Conservation (phyloP, 2,797 vertebrate genomes). For the Botia almorhae region DNA sequence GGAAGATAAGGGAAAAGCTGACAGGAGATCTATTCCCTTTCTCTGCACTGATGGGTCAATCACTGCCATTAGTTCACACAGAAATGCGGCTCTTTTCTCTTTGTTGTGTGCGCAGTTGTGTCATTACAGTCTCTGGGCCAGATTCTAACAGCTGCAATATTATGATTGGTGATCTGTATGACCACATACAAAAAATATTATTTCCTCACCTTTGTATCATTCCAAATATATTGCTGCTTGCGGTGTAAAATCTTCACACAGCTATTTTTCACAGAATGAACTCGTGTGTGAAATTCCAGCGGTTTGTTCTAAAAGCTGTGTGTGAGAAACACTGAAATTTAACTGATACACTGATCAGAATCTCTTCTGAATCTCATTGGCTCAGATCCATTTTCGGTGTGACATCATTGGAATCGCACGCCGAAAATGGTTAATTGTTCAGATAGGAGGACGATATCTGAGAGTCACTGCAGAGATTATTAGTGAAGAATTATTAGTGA, state of each 20-base stretch:
- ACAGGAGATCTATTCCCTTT: slow-evolving; percentile 49
- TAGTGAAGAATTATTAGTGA: too few species aligned
- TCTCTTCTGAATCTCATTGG: too few species aligned
- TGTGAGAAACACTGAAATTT: too few species aligned
- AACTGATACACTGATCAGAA: too few species aligned
- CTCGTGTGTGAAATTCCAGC: too few species aligned
- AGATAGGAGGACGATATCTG: too few species aligned
- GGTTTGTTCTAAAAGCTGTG: too few species aligned
- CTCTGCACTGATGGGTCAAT: slow-evolving; percentile 43
- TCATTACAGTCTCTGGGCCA: slow-evolving; percentile 8
- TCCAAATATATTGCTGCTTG: background rate
- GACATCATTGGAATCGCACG: too few species aligned
- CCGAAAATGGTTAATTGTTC: too few species aligned
- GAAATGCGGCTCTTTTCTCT: background rate
- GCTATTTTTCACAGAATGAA: background rate
- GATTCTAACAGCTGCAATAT: slow-evolving; percentile 26
- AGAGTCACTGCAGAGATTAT: too few species aligned
- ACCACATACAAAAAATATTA: background rate
- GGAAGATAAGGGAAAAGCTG: slow-evolving; percentile 19
- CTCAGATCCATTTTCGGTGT: too few species aligned
- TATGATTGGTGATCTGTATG: slow-evolving; percentile 1
- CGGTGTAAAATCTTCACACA: background rate
- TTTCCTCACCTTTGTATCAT: background rate
- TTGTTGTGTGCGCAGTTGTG: slow-evolving; percentile 4
- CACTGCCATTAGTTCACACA: slow-evolving; percentile 29